These are phyloP conservation scores for Monodelphis domestica DNA, from an alignment of 2,797 vertebrate genomes.

Conservation along the genomic window DNA sequence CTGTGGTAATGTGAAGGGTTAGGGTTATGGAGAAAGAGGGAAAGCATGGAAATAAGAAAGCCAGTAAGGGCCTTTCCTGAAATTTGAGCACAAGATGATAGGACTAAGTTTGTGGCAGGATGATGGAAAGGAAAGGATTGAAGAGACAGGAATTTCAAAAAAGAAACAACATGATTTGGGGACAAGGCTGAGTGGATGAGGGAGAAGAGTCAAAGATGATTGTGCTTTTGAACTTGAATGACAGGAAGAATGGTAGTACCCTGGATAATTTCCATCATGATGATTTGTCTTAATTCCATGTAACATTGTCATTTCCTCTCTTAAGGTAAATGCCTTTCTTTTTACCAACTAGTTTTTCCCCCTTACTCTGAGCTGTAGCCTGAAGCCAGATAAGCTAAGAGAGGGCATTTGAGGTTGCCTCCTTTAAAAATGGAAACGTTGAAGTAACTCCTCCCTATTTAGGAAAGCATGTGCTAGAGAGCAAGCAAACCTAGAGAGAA, in stretches of 20 bases:
- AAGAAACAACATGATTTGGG: not conserved
- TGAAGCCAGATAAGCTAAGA: not conserved
- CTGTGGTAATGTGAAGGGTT: not conserved
- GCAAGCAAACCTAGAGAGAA: not conserved
- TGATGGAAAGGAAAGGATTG: not conserved
- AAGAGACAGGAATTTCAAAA: not conserved
- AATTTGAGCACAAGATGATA: not conserved
- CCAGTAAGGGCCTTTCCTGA: not conserved
- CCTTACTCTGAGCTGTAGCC: not conserved
- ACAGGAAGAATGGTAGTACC: not conserved
- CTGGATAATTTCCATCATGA: not conserved
- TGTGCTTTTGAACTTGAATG: not conserved
- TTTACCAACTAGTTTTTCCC: not conserved
- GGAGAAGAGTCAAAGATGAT: not conserved
- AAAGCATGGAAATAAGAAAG: not conserved
- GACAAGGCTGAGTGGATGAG: not conserved
- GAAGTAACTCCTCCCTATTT: not conserved
- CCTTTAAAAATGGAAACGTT: not conserved
- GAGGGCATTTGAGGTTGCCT: not conserved
- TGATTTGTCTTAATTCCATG: not conserved
- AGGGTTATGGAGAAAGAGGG: not conserved
- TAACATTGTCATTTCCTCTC: not conserved
- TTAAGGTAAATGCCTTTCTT: not conserved
- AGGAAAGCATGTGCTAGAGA: not conserved
- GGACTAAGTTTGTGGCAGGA: not conserved